A percentile compares a stretch with the other conserved stretches of the same genome.
Conservation (phyloP, 2,888 invertebrate species). For the Drosophila recens region DNA sequence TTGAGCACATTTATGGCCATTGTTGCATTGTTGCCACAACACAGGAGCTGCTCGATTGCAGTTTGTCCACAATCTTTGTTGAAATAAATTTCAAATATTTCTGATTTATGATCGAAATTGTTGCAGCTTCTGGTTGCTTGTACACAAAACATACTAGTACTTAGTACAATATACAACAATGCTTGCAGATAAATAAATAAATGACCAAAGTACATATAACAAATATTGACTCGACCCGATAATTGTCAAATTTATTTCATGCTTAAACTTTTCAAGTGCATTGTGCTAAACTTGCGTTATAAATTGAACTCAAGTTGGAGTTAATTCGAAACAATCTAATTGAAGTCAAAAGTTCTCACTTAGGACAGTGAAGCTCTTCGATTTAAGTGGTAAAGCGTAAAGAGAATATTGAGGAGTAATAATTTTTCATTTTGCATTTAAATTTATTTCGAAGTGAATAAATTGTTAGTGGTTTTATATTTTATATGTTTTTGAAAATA, state of each 20-base stretch:
- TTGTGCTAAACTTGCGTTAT: conserved; percentile 28
- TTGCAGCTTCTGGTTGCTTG: conserved; percentile 19
- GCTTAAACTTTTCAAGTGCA: conserved; percentile 21
- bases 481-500: background rate
- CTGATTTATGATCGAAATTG: conserved; percentile 68
- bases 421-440: background rate
- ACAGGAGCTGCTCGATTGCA: conserved; percentile 33
- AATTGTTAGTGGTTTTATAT: background rate
- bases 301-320: conserved; percentile 13
- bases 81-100: conserved; percentile 75
- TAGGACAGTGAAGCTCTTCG: background rate
- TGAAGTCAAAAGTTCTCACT: conserved; percentile 12
- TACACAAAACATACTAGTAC: conserved; percentile 12
- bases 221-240: conserved; percentile 31
- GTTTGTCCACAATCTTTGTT: conserved; percentile 65
- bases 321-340: background rate
- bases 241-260: conserved; percentile 48
- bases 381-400: background rate
- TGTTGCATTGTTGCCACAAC: conserved; percentile 48
- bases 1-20: conserved; percentile 58
- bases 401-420: background rate
- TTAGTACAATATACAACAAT: conserved; percentile 45
- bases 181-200: conserved; percentile 47
- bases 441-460: background rate
- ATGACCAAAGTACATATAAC: conserved; percentile 25